Conservation (phyloP, 2,888 invertebrate species). For the Phyllotreta cruciferae region DNA sequence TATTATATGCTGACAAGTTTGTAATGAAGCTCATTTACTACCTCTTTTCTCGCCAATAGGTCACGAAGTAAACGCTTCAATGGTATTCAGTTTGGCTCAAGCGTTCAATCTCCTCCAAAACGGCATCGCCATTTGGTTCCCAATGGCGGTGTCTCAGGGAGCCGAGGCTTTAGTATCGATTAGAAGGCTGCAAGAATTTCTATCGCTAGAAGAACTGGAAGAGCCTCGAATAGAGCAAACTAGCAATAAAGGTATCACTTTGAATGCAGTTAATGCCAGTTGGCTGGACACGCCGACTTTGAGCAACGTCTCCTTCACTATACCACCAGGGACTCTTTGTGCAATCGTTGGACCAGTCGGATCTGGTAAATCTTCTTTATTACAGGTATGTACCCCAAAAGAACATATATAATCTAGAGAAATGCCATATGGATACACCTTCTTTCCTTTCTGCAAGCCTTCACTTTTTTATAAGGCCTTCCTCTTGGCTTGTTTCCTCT, state of each 20-base stretch:
- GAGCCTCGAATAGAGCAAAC: constrained; percentile 43
- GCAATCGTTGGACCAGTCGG: constrained; percentile 90
- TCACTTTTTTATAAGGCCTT: too few species aligned
- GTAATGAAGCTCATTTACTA: too few species aligned
- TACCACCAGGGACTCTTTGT: constrained; percentile 64
- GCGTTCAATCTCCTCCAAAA: constrained; percentile 40
- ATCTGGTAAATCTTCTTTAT: constrained; percentile 74
- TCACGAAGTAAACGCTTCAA: constrained; percentile 64
- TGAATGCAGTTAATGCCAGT: constrained; percentile 50
- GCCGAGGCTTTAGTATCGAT: constrained; percentile 41
- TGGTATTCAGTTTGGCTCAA: constrained; percentile 46
- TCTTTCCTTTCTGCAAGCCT: too few species aligned
- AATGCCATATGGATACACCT: too few species aligned
- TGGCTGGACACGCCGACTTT: constrained; percentile 48
- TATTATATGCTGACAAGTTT: too few species aligned
- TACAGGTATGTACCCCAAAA: constrained; percentile 54
- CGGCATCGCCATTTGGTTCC: constrained; percentile 37
- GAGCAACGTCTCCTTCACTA: constrained; percentile 59
- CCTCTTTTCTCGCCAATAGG: constrained; percentile 59
- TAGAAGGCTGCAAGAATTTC: constrained; percentile 38
- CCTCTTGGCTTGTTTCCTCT: too few species aligned
- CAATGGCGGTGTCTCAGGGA: constrained; percentile 35
- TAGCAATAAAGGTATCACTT: constrained; percentile 38
- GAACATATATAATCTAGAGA: background rate
- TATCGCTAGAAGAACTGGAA: constrained; percentile 41